phyloP scores from a whole-genome alignment of 2,888 invertebrate species.

The Omphaloscelis lunosa region DNA sequence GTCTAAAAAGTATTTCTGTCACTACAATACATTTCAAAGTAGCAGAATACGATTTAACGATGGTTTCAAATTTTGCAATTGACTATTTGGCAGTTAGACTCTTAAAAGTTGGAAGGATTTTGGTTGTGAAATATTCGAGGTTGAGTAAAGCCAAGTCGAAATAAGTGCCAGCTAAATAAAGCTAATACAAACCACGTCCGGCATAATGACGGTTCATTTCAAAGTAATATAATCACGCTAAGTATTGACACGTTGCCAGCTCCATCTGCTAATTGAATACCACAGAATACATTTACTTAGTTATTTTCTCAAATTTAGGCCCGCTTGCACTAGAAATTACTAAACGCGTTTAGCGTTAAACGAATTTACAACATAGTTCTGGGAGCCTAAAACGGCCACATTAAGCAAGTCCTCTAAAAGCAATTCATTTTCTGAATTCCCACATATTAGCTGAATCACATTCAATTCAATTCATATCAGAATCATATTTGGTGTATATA shows the following conservation, averaged over 20 bases:
- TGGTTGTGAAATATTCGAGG: not conserved
- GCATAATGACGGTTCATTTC: conserved; percentile 45
- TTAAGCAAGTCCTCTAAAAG: too few relatives aligned
- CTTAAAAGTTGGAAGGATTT: not conserved
- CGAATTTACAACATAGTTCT: not conserved
- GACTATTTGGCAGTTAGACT: not conserved
- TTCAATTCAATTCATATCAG: too few relatives aligned
- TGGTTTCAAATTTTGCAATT: not conserved
- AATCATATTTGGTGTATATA: too few relatives aligned
- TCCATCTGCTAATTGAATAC: conserved; percentile 25
- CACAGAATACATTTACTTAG: not conserved
- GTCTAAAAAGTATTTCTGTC: too few relatives aligned
- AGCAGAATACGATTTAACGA: not conserved
- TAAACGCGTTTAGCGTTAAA: not conserved
- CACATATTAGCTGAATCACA: too few relatives aligned
- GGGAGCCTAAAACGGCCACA: too few relatives aligned
- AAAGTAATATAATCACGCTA: conserved; percentile 35
- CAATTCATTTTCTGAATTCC: too few relatives aligned
- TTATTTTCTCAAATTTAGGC: not conserved
- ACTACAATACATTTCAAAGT: too few relatives aligned
- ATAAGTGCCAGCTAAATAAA: conserved; percentile 16
- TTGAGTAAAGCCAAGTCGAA: not conserved
- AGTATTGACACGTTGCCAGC: conserved; percentile 55
- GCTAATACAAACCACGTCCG: conserved; percentile 35
- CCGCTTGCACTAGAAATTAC: rapidly evolving